These are phyloP conservation scores for Oryzias javanicus DNA, from an alignment of 2,113 vertebrate species.

Conservation along the genomic window DNA sequence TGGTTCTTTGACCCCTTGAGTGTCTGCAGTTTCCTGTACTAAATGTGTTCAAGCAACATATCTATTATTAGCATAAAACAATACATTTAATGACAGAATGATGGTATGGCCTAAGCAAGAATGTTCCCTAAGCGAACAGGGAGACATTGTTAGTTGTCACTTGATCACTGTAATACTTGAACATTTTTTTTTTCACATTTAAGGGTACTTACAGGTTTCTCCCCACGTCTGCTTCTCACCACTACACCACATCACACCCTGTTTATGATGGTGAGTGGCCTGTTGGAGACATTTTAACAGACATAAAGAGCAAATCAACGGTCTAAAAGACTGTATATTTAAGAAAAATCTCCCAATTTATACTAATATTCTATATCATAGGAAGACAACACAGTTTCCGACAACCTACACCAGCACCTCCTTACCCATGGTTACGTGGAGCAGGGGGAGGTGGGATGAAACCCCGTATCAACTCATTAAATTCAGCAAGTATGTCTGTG, in stretches of 20 bases:
- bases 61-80: no score
- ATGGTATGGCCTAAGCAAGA: no score
- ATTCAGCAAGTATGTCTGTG: conserved; percentile 65
- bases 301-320: not conserved
- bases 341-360: not conserved
- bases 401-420: conserved; percentile 59
- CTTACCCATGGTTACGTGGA: conserved; percentile 62
- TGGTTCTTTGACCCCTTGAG: no score
- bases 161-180: no score
- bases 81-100: no score
- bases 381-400: conserved; percentile 41
- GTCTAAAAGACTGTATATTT: not conserved
- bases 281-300: conserved; percentile 34
- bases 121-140: no score
- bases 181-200: no score
- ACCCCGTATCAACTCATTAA: conserved; percentile 68
- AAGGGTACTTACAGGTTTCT: conserved; percentile 8
- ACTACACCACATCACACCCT: conserved; percentile 41
- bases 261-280: conserved; percentile 56
- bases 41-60: no score
- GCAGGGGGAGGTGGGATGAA: conserved; percentile 50
- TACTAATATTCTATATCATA: not conserved
- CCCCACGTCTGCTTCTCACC: conserved; percentile 28
- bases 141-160: no score
- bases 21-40: no score